Evolutionary conservation across 2,797 vertebrate genomes (phyloP).

Genomic region (Danio jaintianensis): DNA sequence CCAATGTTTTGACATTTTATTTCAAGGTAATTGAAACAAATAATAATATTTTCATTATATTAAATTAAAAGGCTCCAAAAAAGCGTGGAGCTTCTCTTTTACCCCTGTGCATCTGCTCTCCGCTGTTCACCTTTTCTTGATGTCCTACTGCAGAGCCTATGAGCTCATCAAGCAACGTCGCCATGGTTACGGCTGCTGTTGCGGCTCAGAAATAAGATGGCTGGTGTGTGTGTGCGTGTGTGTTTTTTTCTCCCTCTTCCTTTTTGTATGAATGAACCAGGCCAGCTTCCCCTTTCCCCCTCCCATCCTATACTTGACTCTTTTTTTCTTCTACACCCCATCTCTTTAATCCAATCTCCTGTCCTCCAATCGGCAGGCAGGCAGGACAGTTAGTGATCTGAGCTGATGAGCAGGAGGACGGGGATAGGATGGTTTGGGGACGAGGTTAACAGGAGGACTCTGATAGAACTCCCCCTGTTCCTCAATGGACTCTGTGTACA

Average conservation of each 20-base stretch:
- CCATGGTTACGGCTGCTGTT: constrained; percentile 83
- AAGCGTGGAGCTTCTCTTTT: not conserved
- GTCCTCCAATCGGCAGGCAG: constrained; percentile 25
- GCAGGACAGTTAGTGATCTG: constrained; percentile 19
- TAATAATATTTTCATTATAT: not conserved
- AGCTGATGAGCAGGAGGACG: constrained; percentile 15
- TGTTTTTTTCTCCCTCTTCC: constrained; percentile 51
- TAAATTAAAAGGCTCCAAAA: not conserved
- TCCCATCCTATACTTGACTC: constrained; percentile 3
- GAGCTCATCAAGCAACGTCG: constrained; percentile 82
- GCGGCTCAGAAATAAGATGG: constrained; percentile 82
- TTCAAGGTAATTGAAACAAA: too few relatives aligned
- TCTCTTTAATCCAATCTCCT: constrained; percentile 12
- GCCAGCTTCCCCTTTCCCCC: constrained; percentile 58
- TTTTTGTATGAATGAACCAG: constrained; percentile 77
- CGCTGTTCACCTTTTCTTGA: constrained; percentile 40
- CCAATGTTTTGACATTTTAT: too few relatives aligned
- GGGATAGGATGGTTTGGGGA: constrained; percentile 17
- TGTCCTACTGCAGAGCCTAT: constrained; percentile 72
- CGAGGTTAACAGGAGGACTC: constrained; percentile 7
- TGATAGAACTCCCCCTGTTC: too few relatives aligned
- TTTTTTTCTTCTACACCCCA: constrained; percentile 7
- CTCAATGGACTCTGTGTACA: too few relatives aligned
- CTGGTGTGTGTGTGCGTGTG: constrained; percentile 57
- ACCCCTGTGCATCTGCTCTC: constrained; percentile 7